Conservation (phyloP, 2,888 invertebrate genomes). For the Electrophaes corylata region DNA sequence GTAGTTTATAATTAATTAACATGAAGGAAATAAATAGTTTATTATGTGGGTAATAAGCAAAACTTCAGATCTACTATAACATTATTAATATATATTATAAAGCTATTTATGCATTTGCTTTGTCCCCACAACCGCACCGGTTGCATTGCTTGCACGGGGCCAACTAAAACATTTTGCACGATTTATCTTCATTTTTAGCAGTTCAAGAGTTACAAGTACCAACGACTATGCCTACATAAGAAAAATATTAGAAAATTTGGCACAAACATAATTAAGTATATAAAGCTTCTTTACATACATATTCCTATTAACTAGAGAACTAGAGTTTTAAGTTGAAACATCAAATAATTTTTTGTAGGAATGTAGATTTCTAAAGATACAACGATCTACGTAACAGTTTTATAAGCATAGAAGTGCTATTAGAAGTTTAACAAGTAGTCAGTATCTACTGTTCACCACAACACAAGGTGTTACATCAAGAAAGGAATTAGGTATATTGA, state of each 20-base stretch:
- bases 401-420: constrained; percentile 63
- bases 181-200: no score
- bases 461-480: constrained; percentile 48
- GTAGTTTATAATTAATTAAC: constrained; percentile 36
- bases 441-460: constrained; percentile 43
- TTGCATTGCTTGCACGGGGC: no score
- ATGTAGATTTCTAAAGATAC: constrained; percentile 38
- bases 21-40: constrained; percentile 39
- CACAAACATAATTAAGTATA: constrained; percentile 30
- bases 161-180: no score
- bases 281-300: constrained; percentile 2
- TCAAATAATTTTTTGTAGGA: constrained; percentile 31
- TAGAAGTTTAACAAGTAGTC: constrained; percentile 41
- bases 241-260: constrained; percentile 34
- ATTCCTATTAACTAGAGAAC: no score
- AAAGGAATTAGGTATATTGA: constrained; percentile 49
- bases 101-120: constrained; percentile 13
- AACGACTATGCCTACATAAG: no score
- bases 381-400: constrained; percentile 47
- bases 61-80: constrained; percentile 16
- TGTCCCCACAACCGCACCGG: not conserved
- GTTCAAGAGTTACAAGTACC: no score
- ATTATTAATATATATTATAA: constrained; percentile 4
- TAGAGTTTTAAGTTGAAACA: constrained; percentile 27
- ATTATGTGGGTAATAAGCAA: constrained; percentile 31